Conservation (phyloP, 2,888 invertebrate species). For the Nudaria mundana region DNA sequence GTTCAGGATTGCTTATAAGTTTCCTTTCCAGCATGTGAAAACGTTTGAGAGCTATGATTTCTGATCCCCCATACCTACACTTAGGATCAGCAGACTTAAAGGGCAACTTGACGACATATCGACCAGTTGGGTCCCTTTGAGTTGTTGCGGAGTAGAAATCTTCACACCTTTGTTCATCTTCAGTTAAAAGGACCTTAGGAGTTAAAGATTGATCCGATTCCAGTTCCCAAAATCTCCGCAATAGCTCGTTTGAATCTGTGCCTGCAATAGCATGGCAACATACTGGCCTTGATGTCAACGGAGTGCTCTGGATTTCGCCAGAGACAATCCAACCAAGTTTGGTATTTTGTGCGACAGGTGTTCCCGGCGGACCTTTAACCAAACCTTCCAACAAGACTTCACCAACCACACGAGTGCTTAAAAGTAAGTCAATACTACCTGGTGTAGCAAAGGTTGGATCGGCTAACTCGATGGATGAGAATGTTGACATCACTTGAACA, state of each 20-base stretch:
- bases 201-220: slow-evolving; percentile 18
- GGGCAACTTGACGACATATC: slow-evolving; percentile 23
- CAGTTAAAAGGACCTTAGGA: slow-evolving; percentile 9
- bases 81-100: slow-evolving; percentile 10
- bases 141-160: slow-evolving; percentile 12
- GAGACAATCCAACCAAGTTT: slow-evolving; percentile 25
- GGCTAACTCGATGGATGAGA: background rate
- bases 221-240: slow-evolving; percentile 27
- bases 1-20: background rate
- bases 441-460: slow-evolving; percentile 9
- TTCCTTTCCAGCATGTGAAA: slow-evolving; percentile 4
- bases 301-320: slow-evolving; percentile 5
- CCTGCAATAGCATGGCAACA: background rate
- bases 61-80: slow-evolving; percentile 1
- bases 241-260: slow-evolving; percentile 12
- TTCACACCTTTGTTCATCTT: slow-evolving; percentile 24
- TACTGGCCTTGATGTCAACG: background rate
- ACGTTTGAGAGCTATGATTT: background rate
- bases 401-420: slow-evolving; percentile 3
- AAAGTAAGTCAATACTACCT: slow-evolving; percentile 4
- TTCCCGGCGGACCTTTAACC: slow-evolving; percentile 6
- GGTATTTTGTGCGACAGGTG: slow-evolving; percentile 18
- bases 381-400: slow-evolving; percentile 10
- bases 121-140: slow-evolving; percentile 12
- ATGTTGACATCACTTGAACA: background rate